These are phyloP conservation scores for Pangasius krempfi DNA, from an alignment of 2,797 vertebrate genomes.

Conservation along the genomic window DNA sequence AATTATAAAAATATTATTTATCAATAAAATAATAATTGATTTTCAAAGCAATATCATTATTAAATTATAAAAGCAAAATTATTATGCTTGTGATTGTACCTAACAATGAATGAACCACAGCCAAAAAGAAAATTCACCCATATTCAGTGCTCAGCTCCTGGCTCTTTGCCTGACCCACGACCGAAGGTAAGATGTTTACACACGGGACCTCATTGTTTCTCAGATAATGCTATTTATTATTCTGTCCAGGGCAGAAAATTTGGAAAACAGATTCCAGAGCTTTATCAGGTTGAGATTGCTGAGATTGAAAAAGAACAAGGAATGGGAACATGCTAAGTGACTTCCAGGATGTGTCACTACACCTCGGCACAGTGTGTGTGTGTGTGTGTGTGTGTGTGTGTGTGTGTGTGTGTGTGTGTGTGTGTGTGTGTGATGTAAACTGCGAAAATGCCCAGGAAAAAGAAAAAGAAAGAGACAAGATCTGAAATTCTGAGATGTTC, in stretches of 20 bases:
- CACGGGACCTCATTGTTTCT: slow-evolving; percentile 66
- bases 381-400: no score
- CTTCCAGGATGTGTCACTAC: slow-evolving; percentile 48
- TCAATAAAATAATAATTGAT: not conserved
- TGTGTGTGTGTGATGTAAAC: not conserved
- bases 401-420: no score
- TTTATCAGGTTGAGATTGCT: slow-evolving; percentile 68
- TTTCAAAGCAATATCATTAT: not conserved
- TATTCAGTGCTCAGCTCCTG: not conserved
- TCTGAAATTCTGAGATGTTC: not conserved
- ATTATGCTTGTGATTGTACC: not conserved
- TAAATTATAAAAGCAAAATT: not conserved
- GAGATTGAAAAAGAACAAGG: slow-evolving; percentile 52
- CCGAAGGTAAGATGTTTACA: slow-evolving; percentile 38
- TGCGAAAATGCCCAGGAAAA: slow-evolving; percentile 6
- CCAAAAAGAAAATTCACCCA: not conserved
- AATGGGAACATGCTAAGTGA: slow-evolving; percentile 60
- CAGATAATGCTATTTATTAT: slow-evolving; percentile 78
- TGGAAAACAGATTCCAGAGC: slow-evolving; percentile 65
- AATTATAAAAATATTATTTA: not conserved
- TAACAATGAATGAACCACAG: slow-evolving; percentile 2
- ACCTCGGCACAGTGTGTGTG: slow-evolving; percentile 34
- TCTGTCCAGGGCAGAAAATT: slow-evolving; percentile 75
- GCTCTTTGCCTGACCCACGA: not conserved
- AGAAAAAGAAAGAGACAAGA: slow-evolving; percentile 26